Evolutionary conservation across 2,797 vertebrate genomes (phyloP).

Genomic region (Tamandua tetradactyla): DNA sequence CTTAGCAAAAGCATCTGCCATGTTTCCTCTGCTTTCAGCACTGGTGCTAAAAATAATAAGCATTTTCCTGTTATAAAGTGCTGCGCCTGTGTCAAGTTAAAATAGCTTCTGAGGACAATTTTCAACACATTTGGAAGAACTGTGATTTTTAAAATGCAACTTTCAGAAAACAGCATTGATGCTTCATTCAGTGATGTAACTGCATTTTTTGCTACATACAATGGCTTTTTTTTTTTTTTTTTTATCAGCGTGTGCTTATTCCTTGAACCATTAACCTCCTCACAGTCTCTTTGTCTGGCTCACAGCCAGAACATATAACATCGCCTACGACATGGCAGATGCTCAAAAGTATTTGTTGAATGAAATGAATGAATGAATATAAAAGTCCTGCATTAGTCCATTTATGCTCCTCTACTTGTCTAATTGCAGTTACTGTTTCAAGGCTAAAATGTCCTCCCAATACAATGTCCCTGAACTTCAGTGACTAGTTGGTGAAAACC

Average conservation of each 20-base stretch:
- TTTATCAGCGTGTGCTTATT: not conserved
- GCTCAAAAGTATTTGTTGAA: not conserved
- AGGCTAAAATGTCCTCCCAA: not conserved
- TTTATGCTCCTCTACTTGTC: not conserved
- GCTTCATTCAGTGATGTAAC: constrained; percentile 14
- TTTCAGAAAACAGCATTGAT: constrained; percentile 68
- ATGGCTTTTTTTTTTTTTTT: not conserved
- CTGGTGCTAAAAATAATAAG: constrained; percentile 75
- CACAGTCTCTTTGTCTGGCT: not conserved
- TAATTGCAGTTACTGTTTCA: not conserved
- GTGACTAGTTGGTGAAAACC: not conserved
- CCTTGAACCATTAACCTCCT: not conserved
- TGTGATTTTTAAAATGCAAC: constrained; percentile 70
- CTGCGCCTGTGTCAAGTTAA: constrained; percentile 70
- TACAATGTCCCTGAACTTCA: not conserved
- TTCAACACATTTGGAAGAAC: constrained; percentile 74
- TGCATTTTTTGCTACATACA: not conserved
- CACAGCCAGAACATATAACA: not conserved
- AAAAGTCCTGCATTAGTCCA: not conserved
- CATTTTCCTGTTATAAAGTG: constrained; percentile 68
- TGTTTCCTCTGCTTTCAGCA: constrained; percentile 51
- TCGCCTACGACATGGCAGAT: not conserved
- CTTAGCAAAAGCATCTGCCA: constrained; percentile 67
- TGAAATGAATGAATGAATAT: not conserved
- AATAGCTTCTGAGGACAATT: constrained; percentile 74